Evolutionary conservation across 2,888 invertebrate genomes (phyloP), one percentile per base, ranked within the genome.

Genomic region (Tipula confusa): DNA sequence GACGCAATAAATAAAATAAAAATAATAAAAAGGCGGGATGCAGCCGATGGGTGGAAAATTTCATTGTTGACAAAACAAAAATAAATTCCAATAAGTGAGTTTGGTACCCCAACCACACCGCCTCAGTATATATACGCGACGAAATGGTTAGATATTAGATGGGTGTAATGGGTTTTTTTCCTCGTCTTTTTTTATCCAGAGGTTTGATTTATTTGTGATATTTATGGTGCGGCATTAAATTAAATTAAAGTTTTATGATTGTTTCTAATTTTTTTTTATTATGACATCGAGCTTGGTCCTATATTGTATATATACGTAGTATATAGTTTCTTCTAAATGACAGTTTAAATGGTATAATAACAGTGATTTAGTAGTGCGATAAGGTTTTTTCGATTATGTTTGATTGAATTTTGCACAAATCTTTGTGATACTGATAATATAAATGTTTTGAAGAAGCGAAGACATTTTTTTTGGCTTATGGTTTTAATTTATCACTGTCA

Each of bases 211-310:
- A 64, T 64, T 64, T 24, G 64, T n/a, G 64, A 64, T 64, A 64
- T 64, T 64, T 64, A 64, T 64, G 64, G 64, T 64, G 64, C 64
- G 64, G 64, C 64, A 64, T 64, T 24, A 64, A 64, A 64, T 24
- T 64, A 64, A 64, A 64, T 64, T 64, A 64, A 64, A 64, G 64
- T 64, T 64, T 64, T 64, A 64, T 64, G 64, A 64, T 64, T 64
- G 64, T 64, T 64, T 64, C 64, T 64, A 9, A 43, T 15, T 43
- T 43, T 43, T 43, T 64, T 24, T 64, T 64, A 64, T 24, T 64
- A 64, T 13, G 64, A 64, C 64, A 64, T 24, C 64, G 64, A 64
- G 18, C 24, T 64, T 9, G 64, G n/a, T 6, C 64, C 3, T n/a
- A 15, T 43, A 15, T 33, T 15, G 11, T 36, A 36, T 11, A 36